Conservation (phyloP, 2,113 vertebrate genomes). For the Hemichromis elongatus region DNA sequence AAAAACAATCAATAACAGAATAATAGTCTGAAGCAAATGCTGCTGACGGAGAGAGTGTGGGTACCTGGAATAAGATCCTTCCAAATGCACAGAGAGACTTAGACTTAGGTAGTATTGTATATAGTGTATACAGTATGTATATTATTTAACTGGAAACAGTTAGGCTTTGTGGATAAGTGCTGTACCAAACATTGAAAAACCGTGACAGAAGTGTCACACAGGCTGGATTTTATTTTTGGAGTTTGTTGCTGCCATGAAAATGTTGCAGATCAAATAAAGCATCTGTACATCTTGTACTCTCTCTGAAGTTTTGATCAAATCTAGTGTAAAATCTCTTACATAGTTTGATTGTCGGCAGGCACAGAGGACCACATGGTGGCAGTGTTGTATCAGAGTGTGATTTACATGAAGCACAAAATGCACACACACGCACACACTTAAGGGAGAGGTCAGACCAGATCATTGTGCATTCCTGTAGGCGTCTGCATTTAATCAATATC, state of each 20-base stretch:
- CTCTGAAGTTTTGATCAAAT: background rate
- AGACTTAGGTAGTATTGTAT: background rate
- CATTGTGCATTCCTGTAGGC: background rate
- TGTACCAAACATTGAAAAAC: background rate
- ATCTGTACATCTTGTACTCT: background rate
- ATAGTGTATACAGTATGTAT: background rate
- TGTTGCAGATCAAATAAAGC: background rate
- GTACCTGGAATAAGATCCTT: background rate
- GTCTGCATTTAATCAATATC: conserved; percentile 11
- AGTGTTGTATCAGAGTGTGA: conserved; percentile 10
- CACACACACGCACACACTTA: background rate
- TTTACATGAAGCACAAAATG: background rate
- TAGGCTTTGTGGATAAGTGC: background rate
- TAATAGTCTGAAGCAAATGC: background rate
- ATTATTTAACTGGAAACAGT: background rate
- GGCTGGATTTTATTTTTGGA: background rate
- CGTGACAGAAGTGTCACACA: background rate
- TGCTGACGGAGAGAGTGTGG: background rate
- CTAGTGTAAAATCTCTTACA: background rate
- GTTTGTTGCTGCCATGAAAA: conserved; percentile 1
- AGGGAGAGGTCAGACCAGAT: conserved; percentile 13
- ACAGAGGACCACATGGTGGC: conserved; percentile 32
- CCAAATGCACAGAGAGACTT: background rate
- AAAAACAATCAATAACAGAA: background rate
- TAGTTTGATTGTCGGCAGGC: background rate